Conservation (phyloP, 2,113 vertebrate species). For the Oryzias curvinotus region DNA sequence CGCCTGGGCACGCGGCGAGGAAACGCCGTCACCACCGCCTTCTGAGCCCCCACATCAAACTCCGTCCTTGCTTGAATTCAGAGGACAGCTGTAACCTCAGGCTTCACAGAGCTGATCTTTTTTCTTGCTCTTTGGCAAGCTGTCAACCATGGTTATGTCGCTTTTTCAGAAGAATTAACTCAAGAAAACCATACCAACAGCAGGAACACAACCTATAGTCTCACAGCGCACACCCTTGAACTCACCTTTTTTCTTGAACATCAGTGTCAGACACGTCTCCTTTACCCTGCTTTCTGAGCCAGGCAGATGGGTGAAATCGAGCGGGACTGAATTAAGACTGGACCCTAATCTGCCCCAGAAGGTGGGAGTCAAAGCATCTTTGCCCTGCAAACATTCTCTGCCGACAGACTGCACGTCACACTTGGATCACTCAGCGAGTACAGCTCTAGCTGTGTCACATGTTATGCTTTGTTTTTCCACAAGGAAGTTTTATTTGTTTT, state of each 20-base stretch:
- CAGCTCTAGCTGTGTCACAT: constrained; percentile 4
- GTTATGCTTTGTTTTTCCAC: constrained; percentile 43
- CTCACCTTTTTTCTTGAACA: neutral
- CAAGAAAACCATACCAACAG: constrained; percentile 38
- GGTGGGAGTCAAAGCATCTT: constrained; percentile 9
- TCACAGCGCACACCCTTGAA: constrained; percentile 24
- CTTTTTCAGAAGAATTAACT: constrained; percentile 27
- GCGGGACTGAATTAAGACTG: constrained; percentile 31
- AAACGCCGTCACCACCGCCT: constrained; percentile 86
- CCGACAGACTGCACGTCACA: constrained; percentile 20
- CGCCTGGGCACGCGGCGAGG: constrained; percentile 79
- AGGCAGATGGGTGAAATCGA: constrained; percentile 29
- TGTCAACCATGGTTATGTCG: constrained; percentile 8
- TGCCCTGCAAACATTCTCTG: constrained; percentile 16
- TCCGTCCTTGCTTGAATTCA: neutral
- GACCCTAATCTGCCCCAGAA: constrained; percentile 41
- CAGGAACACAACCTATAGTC: constrained; percentile 25
- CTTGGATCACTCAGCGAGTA: neutral
- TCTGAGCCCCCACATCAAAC: constrained; percentile 59
- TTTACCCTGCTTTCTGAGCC: constrained; percentile 64
- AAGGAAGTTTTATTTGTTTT: constrained; percentile 39
- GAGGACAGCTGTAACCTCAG: constrained; percentile 5
- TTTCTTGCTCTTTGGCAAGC: neutral
- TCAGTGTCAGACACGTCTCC: neutral
- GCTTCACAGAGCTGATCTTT: constrained; percentile 24